Evolutionary conservation across 1,140 invertebrate species (phyloP), one percentile per base, ranked within the genome.

Genomic region (Paracyclopina nana): DNA sequence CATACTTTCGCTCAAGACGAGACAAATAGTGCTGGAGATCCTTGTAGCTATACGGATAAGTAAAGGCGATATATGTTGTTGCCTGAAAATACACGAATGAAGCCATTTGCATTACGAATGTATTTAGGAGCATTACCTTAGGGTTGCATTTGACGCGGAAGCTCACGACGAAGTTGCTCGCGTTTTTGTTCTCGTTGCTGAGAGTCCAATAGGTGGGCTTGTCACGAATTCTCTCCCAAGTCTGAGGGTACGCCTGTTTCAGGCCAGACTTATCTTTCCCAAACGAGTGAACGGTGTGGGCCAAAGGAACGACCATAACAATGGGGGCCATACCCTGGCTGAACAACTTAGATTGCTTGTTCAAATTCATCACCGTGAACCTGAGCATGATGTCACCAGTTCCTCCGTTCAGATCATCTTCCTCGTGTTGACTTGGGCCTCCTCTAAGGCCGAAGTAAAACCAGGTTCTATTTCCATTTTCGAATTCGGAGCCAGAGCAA

Each of bases 11-110:
- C 24, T 82, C 79, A 28, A 81, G 68, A 34, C 67, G 68, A 50
- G 68, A 64, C 12, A 82, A 61, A 57, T 75, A 71, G 52, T 75
- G 74, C 65, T 83, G 80, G 40, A 83, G 66, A 58, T 91, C 83
- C 0, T 70, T 69, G 60, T 86, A 90, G 0, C 82, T 79, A 66
- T 78, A 90, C 16, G 87, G 87, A 66, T 82, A 91, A 24, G 84
- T 87, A 63, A 91, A 92, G 1, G 85, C 84, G 69, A 91, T 83
- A 65, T 85, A 90, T 18, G 77, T 79, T n/a, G n/a, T n/a, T n/a
- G n/a, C n/a, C n/a, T n/a, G n/a, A n/a, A n/a, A n/a, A n/a, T n/a
- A n/a, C n/a, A n/a, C n/a, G n/a, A n/a, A n/a, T n/a, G n/a, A n/a
- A n/a, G n/a, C n/a, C n/a, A n/a, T n/a, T n/a, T n/a, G n/a, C n/a